These are phyloP conservation scores for Lindbergichthys nudifrons DNA, from an alignment of 2,797 vertebrate species.

Conservation along the genomic window DNA sequence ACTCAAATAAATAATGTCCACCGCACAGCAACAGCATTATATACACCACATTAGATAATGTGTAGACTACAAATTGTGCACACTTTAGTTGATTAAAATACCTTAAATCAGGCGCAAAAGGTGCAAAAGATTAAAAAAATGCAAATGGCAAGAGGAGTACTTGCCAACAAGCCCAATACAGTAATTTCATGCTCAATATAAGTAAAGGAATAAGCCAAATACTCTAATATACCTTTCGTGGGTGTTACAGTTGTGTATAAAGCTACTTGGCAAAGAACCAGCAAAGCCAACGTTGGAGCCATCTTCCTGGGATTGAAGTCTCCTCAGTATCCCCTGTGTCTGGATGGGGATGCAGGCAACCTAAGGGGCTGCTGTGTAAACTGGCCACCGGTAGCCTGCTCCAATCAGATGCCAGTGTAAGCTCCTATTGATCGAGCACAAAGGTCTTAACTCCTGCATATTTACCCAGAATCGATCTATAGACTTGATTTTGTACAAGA, in stretches of 20 bases:
- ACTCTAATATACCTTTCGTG: conserved; percentile 67
- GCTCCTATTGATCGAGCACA: conserved; percentile 61
- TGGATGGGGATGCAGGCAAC: background rate
- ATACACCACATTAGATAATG: background rate
- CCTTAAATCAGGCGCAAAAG: background rate
- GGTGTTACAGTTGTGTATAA: conserved; percentile 60
- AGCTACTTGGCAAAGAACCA: conserved; percentile 68
- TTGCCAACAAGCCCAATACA: background rate
- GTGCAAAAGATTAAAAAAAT: background rate
- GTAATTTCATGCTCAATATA: background rate
- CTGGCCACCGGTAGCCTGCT: conserved; percentile 1
- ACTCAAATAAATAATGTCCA: background rate
- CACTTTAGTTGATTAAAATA: background rate
- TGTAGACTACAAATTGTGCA: background rate
- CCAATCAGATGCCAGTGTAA: conserved; percentile 57
- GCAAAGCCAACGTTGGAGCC: conserved; percentile 56
- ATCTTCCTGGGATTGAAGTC: conserved; percentile 57
- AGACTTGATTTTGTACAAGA: conserved; percentile 42
- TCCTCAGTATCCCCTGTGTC: conserved; percentile 18
- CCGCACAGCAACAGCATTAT: background rate
- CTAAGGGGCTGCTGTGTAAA: conserved; percentile 18
- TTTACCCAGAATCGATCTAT: conserved; percentile 71
- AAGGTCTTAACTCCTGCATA: conserved; percentile 67
- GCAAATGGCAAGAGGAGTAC: background rate
- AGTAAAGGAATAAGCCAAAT: background rate